Evolutionary conservation across 2,113 vertebrate genomes (phyloP), one percentile per base, ranked within the genome.

Genomic region (Cygnus buccinator): DNA sequence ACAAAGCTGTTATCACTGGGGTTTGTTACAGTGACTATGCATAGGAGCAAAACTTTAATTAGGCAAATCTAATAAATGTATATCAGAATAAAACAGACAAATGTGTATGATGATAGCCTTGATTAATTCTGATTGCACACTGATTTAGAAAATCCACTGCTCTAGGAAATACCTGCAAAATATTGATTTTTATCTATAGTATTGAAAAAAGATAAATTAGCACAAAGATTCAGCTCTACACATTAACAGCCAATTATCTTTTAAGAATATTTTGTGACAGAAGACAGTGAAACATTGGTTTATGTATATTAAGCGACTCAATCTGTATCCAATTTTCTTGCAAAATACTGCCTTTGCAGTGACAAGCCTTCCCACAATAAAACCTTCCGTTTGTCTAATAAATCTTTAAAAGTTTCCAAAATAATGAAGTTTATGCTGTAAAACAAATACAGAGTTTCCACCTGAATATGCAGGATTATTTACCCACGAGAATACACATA

Each of bases 371-470:
- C 41, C 31, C 10, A 15, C 79, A 89, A 33, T 29, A 37, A 96
- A 78, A 57, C 21, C 17, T n/a, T 75, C 22, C 4, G 0, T 67
- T 62, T 91, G 8, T 2, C 1, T 59, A 79, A 74, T 1, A 62
- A 17, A 41, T 65, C 13, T 75, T 91, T 33, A 58, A 76, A 41
- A 59, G 17, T 62, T 66, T 92, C 54, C 61, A 21, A 50, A 94
- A 54, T n/a, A 0, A 48, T 58, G 7, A 71, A 25, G 3, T 54
- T n/a, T 65, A 48, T 19, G 19, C 54, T 5, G 3, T 46, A 57
- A 89, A 39, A 15, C 37, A 50, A 48, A 26, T 28, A 17, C 0
- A 3, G 13, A 8, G 0, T 37, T 91, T 93, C 14, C 19, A 50
- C 31, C 14, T 37, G 62, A 72, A 74, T 39, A 41, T 29, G 13